A percentile compares a stretch with the other conserved stretches of the same genome.
Conservation (phyloP, 2,113 vertebrate genomes). For the Gobio gobio region DNA sequence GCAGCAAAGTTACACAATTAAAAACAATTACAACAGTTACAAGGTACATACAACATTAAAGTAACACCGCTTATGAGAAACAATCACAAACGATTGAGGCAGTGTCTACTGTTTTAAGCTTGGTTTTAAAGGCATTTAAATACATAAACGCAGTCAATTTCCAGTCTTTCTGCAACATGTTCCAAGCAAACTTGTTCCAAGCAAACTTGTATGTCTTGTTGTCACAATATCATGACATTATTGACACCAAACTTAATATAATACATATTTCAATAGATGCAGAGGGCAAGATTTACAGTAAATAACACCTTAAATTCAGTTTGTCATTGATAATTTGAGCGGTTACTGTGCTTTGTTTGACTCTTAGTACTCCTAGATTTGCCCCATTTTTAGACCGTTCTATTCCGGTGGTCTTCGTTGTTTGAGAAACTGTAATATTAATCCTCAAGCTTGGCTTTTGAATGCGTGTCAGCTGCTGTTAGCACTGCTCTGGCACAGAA, state of each 20-base stretch:
- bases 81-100: no score
- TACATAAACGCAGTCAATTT: no score
- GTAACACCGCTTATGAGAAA: no score
- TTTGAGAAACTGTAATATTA: constrained; percentile 6
- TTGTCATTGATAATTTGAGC: not conserved
- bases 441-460: constrained; percentile 21
- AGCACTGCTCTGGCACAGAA: not conserved
- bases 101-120: no score
- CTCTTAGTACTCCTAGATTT: not conserved
- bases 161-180: no score
- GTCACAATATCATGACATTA: not conserved
- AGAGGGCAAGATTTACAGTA: not conserved
- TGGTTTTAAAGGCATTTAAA: no score
- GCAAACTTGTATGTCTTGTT: no score
- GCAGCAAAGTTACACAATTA: no score
- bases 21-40: no score
- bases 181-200: no score
- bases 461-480: constrained; percentile 20
- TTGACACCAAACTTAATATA: not conserved
- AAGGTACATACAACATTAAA: no score
- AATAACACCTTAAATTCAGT: not conserved
- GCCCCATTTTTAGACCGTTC: not conserved
- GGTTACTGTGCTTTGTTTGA: not conserved
- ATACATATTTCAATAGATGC: not conserved
- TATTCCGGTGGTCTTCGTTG: constrained; percentile 13